A percentile compares a stretch with the other conserved stretches of the same genome.
These are phyloP conservation scores for Perdita meconis DNA, from an alignment of 2,888 invertebrate genomes.

Conservation along the genomic window DNA sequence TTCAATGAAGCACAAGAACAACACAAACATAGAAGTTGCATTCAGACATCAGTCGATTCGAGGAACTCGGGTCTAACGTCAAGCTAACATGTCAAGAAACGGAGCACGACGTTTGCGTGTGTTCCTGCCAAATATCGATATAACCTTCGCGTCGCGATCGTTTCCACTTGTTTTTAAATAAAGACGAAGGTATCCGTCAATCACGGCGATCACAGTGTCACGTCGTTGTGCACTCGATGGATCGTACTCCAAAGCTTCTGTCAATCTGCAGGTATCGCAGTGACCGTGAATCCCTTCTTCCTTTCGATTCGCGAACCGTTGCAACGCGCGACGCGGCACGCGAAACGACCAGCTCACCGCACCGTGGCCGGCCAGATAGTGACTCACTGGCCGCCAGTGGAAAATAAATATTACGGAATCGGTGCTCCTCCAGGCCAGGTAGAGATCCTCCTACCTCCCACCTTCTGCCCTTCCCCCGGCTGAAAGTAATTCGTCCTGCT, in stretches of 20 bases:
- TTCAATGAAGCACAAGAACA: slow-evolving; percentile 2
- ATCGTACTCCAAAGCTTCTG: not conserved
- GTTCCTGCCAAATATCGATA: slow-evolving; percentile 22
- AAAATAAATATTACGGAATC: slow-evolving; percentile 82
- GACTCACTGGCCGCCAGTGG: slow-evolving; percentile 73
- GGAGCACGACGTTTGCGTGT: not conserved
- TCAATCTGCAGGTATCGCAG: not conserved
- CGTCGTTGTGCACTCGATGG: not conserved
- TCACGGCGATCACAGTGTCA: slow-evolving; percentile 8
- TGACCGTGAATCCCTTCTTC: slow-evolving; percentile 6
- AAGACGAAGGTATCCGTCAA: slow-evolving; percentile 20
- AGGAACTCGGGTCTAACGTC: not conserved
- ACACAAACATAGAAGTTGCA: slow-evolving; percentile 16
- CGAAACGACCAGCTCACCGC: slow-evolving; percentile 63
- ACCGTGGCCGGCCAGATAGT: slow-evolving; percentile 76
- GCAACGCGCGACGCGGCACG: slow-evolving; percentile 43
- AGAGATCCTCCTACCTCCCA: slow-evolving; percentile 62
- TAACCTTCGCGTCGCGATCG: slow-evolving; percentile 7
- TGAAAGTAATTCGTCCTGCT: slow-evolving; percentile 68
- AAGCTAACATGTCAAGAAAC: not conserved
- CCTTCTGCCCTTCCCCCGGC: slow-evolving; percentile 30
- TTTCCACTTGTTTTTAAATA: slow-evolving; percentile 28
- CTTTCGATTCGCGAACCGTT: slow-evolving; percentile 33
- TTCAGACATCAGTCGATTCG: slow-evolving; percentile 4
- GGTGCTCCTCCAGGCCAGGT: slow-evolving; percentile 66